These are phyloP conservation scores for Drosophila yakuba DNA, from an alignment of 1,140 invertebrate species.

Conservation along the genomic window DNA sequence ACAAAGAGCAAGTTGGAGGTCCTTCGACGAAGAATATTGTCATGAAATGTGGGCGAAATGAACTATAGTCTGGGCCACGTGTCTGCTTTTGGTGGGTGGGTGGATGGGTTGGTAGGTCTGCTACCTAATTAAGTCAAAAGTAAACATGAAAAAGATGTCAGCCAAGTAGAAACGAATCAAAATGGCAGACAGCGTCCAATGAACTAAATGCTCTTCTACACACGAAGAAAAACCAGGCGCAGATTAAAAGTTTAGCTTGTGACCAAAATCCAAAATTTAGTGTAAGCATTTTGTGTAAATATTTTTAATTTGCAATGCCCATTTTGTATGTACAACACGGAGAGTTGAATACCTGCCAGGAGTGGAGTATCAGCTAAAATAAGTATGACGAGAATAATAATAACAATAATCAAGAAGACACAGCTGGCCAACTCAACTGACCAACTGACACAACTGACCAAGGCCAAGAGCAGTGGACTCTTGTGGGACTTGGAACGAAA, in stretches of 20 bases:
- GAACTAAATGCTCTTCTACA: conserved; percentile 34
- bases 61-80: conserved; percentile 32
- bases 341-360: neutral
- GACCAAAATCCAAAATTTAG: no score
- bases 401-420: conserved; percentile 29
- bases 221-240: neutral
- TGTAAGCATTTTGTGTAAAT: no score
- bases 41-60: conserved; percentile 46
- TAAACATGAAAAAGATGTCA: conserved; percentile 71
- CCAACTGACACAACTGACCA: conserved; percentile 1
- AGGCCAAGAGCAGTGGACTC: conserved; percentile 1
- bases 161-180: conserved; percentile 58
- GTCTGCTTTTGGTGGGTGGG: neutral
- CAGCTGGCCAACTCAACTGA: conserved; percentile 16
- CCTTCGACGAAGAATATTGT: conserved; percentile 32
- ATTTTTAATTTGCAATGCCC: no score
- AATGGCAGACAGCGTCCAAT: conserved; percentile 36
- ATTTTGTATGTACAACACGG: no score
- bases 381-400: conserved; percentile 44
- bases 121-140: conserved; percentile 68
- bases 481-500: conserved; percentile 35
- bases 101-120: neutral
- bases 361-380: conserved; percentile 20
- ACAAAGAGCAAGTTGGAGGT: conserved; percentile 26
- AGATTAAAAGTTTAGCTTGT: no score